Evolutionary conservation across 2,797 vertebrate species (phyloP).

Genomic region (Lepus townsendii): DNA sequence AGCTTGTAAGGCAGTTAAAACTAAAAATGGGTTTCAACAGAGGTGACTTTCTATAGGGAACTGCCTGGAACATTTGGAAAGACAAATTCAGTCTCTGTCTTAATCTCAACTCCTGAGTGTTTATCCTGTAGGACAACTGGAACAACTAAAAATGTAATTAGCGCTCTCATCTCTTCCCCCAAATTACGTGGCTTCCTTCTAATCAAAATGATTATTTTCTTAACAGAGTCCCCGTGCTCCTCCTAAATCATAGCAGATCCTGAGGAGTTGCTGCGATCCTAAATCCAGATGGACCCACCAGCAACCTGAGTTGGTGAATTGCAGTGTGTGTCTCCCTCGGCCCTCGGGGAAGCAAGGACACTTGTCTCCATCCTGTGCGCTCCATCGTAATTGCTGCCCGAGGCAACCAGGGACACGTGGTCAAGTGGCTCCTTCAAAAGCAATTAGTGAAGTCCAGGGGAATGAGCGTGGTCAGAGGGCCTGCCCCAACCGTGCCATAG

Average conservation of each 20-base stretch:
- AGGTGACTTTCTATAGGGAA: constrained; percentile 53
- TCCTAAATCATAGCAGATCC: constrained; percentile 41
- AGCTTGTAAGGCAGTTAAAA: constrained; percentile 65
- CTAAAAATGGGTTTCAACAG: constrained; percentile 56
- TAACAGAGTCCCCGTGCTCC: constrained; percentile 53
- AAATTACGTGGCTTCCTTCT: constrained; percentile 54
- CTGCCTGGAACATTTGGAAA: constrained; percentile 26
- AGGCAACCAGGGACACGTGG: constrained; percentile 23
- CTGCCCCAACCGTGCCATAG: background rate
- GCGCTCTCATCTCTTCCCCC: background rate
- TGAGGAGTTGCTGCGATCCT: constrained; percentile 10
- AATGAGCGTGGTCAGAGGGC: constrained; percentile 39
- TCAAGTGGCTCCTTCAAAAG: constrained; percentile 68
- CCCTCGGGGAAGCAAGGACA: constrained; percentile 52
- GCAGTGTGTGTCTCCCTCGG: background rate
- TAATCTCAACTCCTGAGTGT: background rate
- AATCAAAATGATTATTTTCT: constrained; percentile 41
- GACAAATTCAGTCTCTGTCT: constrained; percentile 42
- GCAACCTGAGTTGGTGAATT: background rate
- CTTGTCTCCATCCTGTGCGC: background rate
- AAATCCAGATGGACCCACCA: constrained; percentile 21
- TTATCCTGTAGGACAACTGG: constrained; percentile 18
- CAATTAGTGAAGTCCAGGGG: constrained; percentile 63
- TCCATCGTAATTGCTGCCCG: background rate
- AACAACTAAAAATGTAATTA: constrained; percentile 59